Base-by-base conservation (phyloP, 2,797 vertebrate species). In the Phataginus tricuspis region DNA sequence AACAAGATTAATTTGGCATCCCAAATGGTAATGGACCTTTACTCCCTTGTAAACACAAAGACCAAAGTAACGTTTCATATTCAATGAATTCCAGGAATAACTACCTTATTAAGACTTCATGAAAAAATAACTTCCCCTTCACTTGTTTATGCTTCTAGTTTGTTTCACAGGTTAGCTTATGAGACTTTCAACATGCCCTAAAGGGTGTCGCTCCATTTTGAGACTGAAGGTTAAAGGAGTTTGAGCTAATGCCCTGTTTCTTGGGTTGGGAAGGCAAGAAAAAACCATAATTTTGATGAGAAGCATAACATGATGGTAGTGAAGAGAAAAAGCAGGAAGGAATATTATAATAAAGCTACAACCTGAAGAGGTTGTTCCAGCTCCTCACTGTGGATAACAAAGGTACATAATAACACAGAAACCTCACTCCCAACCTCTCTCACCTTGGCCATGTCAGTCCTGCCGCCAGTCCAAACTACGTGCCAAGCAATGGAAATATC, bases 161-260 rank as follows among this genome's bases (percentile, higher is more conserved):
- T 84, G 14, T 72, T 68, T 94, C 37, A 74, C 9, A 78, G 57
- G 25, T 88, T 88, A 14, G 31, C 39, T 90, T 88, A 57, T 79
- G 49, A 64, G 27, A 69, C 29, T 83, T 93, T 95, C 64, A 83
- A 71, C 13, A 86, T 61, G n/a, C 74, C 4, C n/a, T 29, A 37
- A 55, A 55, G 5, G 5, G 5, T 23, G 13, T 53, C 88, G 15
- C 14, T 89, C 1, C 45, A 66, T 68, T 80, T 64, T 55, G 51
- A 19, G 49, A 74, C 16, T 7, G 19, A 82, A 92, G 49, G 45
- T 91, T 86, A n/a, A 72, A 63, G 18, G 37, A 72, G 7, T 89
- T n/a, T 92, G 64, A 86, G 21, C 8, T 66, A 29, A 55, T 84
- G 34, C 10, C 75, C 15, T 83, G 12, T n/a, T 45, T 42, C 77